Percentiles rank a stretch among this genome's conserved stretches.
Conservation (phyloP, 2,113 vertebrate species). For the Danionella cerebrum region DNA sequence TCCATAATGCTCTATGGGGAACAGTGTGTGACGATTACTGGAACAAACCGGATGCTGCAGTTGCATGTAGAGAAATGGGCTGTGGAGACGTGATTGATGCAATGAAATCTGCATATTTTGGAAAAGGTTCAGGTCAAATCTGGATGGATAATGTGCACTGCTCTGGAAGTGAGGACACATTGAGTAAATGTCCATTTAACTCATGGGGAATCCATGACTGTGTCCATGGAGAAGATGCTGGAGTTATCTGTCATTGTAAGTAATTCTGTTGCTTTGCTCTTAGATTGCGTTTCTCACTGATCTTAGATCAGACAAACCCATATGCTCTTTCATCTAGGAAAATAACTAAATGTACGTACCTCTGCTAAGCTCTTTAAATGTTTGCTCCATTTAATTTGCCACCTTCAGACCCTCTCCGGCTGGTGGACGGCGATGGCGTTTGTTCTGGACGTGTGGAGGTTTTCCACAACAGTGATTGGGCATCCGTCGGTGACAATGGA, state of each 20-base stretch:
- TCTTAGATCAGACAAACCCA: too few species aligned
- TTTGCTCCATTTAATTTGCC: neutral
- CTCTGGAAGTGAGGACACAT: neutral
- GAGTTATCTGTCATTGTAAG: neutral
- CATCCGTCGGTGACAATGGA: neutral
- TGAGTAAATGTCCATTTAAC: neutral
- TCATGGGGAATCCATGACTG: neutral
- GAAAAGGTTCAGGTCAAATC: neutral
- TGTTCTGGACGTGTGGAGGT: constrained; percentile 8
- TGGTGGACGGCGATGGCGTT: neutral
- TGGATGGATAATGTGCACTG: neutral
- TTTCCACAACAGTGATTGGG: neutral
- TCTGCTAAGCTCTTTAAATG: neutral
- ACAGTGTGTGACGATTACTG: constrained; percentile 21
- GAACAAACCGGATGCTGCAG: neutral
- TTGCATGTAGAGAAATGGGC: constrained; percentile 12
- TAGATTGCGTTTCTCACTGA: too few species aligned
- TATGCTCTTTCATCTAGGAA: neutral
- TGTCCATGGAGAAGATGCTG: neutral
- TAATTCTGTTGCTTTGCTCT: neutral
- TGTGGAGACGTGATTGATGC: neutral
- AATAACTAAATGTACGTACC: too few species aligned
- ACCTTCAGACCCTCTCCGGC: neutral
- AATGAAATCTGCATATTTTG: neutral
- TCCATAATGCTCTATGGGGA: neutral